Evolutionary conservation across 2,797 vertebrate genomes (phyloP).

Genomic region (Graptemys geographica): DNA sequence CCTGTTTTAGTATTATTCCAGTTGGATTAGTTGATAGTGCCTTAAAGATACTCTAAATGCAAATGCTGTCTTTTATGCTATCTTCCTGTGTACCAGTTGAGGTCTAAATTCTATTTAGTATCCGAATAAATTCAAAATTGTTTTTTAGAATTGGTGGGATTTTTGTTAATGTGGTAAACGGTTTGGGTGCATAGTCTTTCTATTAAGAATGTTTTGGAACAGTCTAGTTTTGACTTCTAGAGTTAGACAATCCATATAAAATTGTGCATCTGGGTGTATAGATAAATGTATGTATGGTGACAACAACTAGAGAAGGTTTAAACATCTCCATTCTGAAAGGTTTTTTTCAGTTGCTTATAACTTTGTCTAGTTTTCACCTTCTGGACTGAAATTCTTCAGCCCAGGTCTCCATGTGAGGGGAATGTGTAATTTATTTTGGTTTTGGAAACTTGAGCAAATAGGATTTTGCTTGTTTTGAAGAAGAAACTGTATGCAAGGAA

Average conservation of each 20-base stretch:
- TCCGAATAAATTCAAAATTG: fast-evolving
- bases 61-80: background rate
- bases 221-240: background rate
- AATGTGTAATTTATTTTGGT: background rate
- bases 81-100: background rate
- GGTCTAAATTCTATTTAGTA: background rate
- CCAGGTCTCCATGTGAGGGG: background rate
- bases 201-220: background rate
- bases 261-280: background rate
- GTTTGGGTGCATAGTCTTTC: background rate
- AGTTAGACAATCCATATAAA: background rate
- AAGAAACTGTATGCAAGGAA: background rate
- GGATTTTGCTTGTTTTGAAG: background rate
- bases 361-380: background rate
- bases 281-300: background rate
- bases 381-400: background rate
- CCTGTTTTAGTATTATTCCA: background rate
- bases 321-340: background rate
- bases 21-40: background rate
- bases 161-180: background rate
- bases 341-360: background rate
- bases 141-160: background rate
- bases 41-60: background rate
- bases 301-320: background rate
- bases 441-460: background rate